Base-by-base conservation (phyloP, 2,113 vertebrate species). In the Oreochromis niloticus region DNA sequence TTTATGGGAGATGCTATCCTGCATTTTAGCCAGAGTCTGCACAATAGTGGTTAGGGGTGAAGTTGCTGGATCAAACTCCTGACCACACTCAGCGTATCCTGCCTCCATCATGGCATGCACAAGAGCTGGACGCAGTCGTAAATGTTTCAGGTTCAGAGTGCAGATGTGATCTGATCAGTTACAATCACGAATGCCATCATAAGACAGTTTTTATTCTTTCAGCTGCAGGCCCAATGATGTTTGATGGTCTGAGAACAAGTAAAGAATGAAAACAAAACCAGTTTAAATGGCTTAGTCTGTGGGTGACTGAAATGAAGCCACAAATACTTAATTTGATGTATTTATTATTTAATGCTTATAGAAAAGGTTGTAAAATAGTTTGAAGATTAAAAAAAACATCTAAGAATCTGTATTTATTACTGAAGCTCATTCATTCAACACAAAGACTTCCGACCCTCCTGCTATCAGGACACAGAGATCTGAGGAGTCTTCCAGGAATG, bases 121-220 rank as follows among this genome's bases (percentile, higher is more conserved):
- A 0, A 59, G 27, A 1, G 0, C 14, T 30, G 27, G 57, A 30
- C 0, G 7, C 56, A 32, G 57, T 61, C 30, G 3, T 0, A 32
- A 61, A 32, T 17, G 27, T 61, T 32, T 59, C 56, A 59, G 55
- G 55, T 57, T 27, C 22, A 57, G 55, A 30, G 56, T 9, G 24
- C 24, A 59, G 56, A 32, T 59, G 7, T 0, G 57, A 59, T 32
- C 27, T 59, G 13, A 59, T 17, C 27, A 32, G 16, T 30, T 30
- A 2, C 27, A 0, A 56, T 56, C 55, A 27, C 6, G 4, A 24
- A 56, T 56, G 1, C 55, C 10, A 24, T 59, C 24, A 59, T 5
- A 27, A 32, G 57, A 61, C 57, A 0, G 57, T 61, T 32, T 34
- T 61, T 32, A 30, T 34, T 34, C 8, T 61, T 61, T 61, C 57